Base-by-base conservation (phyloP, 1,140 invertebrate species). In the Camponotus pennsylvanicus region DNA sequence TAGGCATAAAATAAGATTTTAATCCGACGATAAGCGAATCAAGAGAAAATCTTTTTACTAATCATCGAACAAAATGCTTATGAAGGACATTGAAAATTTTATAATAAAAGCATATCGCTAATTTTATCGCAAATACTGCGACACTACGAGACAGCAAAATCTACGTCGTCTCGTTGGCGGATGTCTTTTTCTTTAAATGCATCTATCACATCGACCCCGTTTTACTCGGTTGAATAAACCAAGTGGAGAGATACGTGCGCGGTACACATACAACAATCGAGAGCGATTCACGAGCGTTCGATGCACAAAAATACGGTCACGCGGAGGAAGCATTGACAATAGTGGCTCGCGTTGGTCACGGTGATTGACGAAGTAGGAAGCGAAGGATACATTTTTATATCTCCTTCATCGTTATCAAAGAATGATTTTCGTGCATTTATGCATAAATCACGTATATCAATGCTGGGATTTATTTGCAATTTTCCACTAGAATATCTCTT, bases 311-410 rank as follows among this genome's bases (percentile, higher is more conserved):
- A 89, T 89, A 11, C 37, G 45, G 66, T 89, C 85, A 78, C 84
- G 77, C 73, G 79, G 88, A 86, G 66, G 37, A 55, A 59, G 66
- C 21, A 73, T 87, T 32, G 83, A 87, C 73, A 87, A 89, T 89
- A 45, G 64, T 42, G 45, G n/a, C 11, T 45, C 34, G 2, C n/a
- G 18, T 63, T 59, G 52, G 61, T 69, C 86, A 86, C 87, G 85
- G 34, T 77, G 88, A 69, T 71, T 82, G 75, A 66, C 73, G 66
- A 90, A 89, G 82, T 88, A 82, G 67, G 75, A 89, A 89, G 49
- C 88, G 67, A 91, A 91, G 88, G 90, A 87, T 87, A 67, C 49
- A 70, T 82, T 86, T 91, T 89, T 73, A n/a, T 18, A 6, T 59
- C 63, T 76, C 21, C 15, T 86, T 70, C 49, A 27, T 71, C 61